These are phyloP conservation scores for Gymnogyps californianus DNA, from an alignment of 2,113 vertebrate species.

Conservation along the genomic window DNA sequence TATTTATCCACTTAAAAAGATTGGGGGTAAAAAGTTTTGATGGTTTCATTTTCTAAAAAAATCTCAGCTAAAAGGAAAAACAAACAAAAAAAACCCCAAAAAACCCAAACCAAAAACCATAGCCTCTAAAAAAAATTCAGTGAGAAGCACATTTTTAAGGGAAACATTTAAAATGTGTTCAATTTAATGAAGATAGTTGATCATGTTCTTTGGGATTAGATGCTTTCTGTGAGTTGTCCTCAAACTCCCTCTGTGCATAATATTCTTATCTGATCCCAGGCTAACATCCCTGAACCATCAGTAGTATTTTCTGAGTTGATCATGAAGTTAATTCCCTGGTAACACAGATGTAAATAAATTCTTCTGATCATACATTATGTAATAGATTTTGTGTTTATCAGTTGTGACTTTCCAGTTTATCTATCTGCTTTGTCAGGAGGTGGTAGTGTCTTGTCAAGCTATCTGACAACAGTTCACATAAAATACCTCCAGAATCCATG, in stretches of 20 bases:
- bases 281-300: background rate
- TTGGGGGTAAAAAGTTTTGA: background rate
- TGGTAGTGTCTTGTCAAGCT: background rate
- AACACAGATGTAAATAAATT: background rate
- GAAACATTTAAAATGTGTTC: background rate
- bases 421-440: background rate
- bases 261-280: background rate
- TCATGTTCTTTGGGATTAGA: background rate
- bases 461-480: background rate
- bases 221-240: background rate
- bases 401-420: background rate
- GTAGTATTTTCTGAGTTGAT: background rate
- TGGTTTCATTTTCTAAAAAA: background rate
- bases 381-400: background rate
- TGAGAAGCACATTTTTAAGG: background rate
- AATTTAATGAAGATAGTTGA: background rate
- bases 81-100: too few relatives aligned
- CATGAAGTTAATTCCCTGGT: background rate
- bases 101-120: accelerated
- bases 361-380: background rate
- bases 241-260: background rate
- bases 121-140: background rate
- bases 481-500: background rate
- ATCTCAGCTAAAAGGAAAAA: background rate
- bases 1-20: background rate